phyloP scores from a whole-genome alignment of 2,113 vertebrate genomes.

The Recurvirostra avosetta region DNA sequence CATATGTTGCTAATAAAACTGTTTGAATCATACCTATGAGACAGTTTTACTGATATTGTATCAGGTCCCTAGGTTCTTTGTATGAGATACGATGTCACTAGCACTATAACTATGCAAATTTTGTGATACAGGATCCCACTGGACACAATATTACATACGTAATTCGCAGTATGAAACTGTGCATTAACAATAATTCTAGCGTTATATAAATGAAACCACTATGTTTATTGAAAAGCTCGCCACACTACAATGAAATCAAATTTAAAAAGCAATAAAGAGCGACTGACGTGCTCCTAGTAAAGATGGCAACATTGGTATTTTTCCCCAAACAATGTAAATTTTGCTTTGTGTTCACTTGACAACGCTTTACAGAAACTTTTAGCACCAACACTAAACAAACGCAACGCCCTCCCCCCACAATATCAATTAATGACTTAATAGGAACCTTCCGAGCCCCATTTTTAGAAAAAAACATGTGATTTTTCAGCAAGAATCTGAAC shows the following conservation, averaged over 20 bases:
- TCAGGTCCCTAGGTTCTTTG: constrained; percentile 55
- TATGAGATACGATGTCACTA: constrained; percentile 61
- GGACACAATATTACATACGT: constrained; percentile 37
- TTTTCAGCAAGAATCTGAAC: background rate
- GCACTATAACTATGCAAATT: constrained; percentile 69
- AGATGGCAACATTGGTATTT: background rate
- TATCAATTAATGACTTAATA: background rate
- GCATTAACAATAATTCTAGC: constrained; percentile 38
- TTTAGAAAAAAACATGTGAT: background rate
- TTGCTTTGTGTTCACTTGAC: background rate
- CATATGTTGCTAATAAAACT: constrained; percentile 78
- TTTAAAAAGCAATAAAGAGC: constrained; percentile 59
- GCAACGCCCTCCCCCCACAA: background rate
- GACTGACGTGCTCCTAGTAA: background rate
- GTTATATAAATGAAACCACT: constrained; percentile 47
- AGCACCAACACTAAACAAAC: background rate
- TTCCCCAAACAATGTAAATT: background rate
- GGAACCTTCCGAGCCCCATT: background rate
- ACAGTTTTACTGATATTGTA: constrained; percentile 73
- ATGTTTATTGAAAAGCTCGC: constrained; percentile 35
- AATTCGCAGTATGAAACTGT: constrained; percentile 22
- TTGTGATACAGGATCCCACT: constrained; percentile 44
- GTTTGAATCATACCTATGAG: constrained; percentile 75
- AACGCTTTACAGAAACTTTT: background rate
- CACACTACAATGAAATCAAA: constrained; percentile 16